Percentiles rank a stretch among this genome's conserved stretches.
phyloP scores from a whole-genome alignment of 2,113 vertebrate genomes.

The Elanus axillaris region DNA sequence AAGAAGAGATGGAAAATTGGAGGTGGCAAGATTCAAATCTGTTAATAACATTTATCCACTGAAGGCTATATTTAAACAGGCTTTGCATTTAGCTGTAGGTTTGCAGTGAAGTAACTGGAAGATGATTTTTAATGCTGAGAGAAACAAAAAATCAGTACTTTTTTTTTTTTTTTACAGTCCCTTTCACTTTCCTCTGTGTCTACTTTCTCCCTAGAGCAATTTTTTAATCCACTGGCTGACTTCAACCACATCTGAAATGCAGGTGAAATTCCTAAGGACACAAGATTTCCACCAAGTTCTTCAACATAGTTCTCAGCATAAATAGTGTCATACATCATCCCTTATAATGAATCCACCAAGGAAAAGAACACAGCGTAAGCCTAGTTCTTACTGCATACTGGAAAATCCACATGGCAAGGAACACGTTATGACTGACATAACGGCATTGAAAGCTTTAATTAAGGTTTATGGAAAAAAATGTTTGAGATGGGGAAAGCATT shows the following conservation, averaged over 20 bases:
- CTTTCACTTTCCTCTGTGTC: neutral
- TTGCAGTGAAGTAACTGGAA: neutral
- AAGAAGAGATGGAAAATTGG: neutral
- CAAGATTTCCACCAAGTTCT: neutral
- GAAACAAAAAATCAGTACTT: neutral
- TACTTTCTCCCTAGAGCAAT: neutral
- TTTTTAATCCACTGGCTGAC: neutral
- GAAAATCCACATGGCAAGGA: neutral
- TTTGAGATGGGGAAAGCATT: neutral
- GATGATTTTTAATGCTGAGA: neutral
- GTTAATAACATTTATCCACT: neutral
- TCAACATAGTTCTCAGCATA: neutral
- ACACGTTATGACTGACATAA: neutral
- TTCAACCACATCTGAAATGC: neutral
- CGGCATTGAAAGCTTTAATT: neutral
- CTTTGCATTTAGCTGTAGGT: neutral
- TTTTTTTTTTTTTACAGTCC: neutral
- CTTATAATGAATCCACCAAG: neutral
- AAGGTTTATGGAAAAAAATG: neutral
- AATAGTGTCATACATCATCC: neutral
- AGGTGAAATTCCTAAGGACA: neutral
- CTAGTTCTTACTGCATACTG: neutral
- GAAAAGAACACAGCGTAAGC: neutral
- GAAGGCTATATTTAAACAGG: neutral
- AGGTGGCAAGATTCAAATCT: neutral